Evolutionary conservation across 2,113 vertebrate species (phyloP).

Genomic region (Oncorhynchus nerka): DNA sequence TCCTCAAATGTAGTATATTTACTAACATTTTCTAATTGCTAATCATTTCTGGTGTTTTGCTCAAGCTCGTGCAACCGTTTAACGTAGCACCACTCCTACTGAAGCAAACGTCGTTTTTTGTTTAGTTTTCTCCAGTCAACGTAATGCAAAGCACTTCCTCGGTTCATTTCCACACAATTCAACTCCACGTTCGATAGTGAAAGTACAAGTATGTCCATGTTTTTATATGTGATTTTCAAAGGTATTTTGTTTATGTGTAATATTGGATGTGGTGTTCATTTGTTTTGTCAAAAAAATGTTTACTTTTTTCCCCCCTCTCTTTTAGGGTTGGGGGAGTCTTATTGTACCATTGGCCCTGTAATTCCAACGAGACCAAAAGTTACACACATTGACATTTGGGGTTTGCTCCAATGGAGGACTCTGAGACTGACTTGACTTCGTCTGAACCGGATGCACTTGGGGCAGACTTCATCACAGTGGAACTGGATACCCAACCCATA

Average conservation of each 20-base stretch:
- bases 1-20: not conserved
- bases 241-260: not conserved
- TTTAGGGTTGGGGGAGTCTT: not conserved
- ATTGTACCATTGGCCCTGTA: not conserved
- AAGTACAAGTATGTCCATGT: not conserved
- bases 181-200: no score
- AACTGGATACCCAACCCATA: slow-evolving; percentile 76
- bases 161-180: not conserved
- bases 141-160: not conserved
- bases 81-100: not conserved
- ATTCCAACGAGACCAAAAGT: not conserved
- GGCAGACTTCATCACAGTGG: slow-evolving; percentile 76
- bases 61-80: not conserved
- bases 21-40: not conserved
- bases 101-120: not conserved
- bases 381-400: not conserved
- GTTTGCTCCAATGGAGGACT: slow-evolving; percentile 63
- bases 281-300: not conserved
- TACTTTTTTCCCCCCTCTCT: not conserved
- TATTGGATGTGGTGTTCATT: not conserved
- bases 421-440: slow-evolving; percentile 68
- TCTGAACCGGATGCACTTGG: slow-evolving; percentile 70
- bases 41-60: not conserved
- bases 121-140: not conserved
- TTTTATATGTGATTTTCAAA: not conserved